Evolutionary conservation across 2,797 vertebrate species (phyloP).

Genomic region (Alca torda): DNA sequence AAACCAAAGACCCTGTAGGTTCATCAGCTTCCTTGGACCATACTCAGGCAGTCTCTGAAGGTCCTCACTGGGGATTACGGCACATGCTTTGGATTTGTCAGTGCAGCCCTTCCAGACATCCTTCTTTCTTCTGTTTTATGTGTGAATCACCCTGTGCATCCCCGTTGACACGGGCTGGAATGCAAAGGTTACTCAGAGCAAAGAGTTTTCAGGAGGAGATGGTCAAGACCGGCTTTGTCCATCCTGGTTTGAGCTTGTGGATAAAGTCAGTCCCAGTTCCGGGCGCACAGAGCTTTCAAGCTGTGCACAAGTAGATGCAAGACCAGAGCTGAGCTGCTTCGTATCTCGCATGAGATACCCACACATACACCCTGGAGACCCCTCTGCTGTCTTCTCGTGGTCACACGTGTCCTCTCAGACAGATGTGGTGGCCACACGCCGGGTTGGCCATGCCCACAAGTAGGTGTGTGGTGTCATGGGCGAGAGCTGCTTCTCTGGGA

Average conservation of each 20-base stretch:
- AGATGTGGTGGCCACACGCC: rapidly evolving
- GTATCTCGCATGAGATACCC: rapidly evolving
- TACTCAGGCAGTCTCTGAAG: background rate
- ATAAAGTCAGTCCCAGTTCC: no score
- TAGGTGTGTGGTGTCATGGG: rapidly evolving
- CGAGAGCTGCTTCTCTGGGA: background rate
- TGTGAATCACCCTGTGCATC: rapidly evolving
- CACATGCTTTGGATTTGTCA: background rate
- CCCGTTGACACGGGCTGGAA: rapidly evolving
- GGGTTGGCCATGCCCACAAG: rapidly evolving
- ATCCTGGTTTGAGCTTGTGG: background rate
- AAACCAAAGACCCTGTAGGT: background rate
- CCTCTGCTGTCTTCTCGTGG: rapidly evolving
- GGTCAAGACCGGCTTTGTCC: background rate
- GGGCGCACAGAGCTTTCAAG: rapidly evolving
- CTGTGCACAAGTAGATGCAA: background rate
- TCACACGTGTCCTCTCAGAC: rapidly evolving
- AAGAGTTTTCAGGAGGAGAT: background rate
- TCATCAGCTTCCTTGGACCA: background rate
- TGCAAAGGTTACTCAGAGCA: background rate
- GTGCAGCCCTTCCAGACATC: background rate
- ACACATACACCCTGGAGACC: rapidly evolving
- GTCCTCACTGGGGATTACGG: background rate
- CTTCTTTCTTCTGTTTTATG: background rate
- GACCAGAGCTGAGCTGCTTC: background rate